phyloP scores from a whole-genome alignment of 2,113 vertebrate genomes.

The Phoxinus phoxinus region DNA sequence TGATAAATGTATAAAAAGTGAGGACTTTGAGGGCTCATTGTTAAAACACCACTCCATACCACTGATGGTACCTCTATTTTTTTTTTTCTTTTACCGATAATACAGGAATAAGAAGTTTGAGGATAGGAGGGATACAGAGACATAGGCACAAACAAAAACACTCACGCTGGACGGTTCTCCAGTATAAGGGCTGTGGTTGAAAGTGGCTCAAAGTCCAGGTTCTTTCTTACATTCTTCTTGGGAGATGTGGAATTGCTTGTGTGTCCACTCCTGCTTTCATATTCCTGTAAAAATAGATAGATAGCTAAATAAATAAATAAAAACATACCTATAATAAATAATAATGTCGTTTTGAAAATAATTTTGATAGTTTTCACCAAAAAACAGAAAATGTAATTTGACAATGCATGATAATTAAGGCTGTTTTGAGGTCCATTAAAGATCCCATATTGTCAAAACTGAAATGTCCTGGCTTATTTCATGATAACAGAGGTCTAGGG shows the following conservation, averaged over 20 bases:
- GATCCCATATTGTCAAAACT: too few relatives aligned
- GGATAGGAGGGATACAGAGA: background rate
- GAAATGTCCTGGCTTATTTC: too few relatives aligned
- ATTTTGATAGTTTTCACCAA: too few relatives aligned
- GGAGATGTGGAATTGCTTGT: conserved; percentile 85
- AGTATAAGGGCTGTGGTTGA: conserved; percentile 96
- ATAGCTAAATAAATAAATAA: background rate
- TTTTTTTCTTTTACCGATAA: background rate
- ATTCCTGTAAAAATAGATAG: conserved; percentile 80
- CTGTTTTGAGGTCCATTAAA: too few relatives aligned
- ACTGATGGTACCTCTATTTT: background rate
- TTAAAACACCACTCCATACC: too few relatives aligned
- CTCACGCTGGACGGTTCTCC: conserved; percentile 94
- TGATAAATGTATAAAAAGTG: too few relatives aligned
- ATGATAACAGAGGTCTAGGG: too few relatives aligned
- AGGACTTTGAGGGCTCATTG: too few relatives aligned
- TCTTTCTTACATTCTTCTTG: conserved; percentile 90
- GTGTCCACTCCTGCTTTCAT: conserved; percentile 90
- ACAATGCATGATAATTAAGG: too few relatives aligned
- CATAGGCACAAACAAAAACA: conserved; percentile 45
- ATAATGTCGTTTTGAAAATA: too few relatives aligned
- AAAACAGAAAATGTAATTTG: too few relatives aligned
- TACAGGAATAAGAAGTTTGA: background rate
- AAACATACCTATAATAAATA: background rate
- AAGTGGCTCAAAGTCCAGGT: conserved; percentile 93